Evolutionary conservation across 2,888 invertebrate species (phyloP), one percentile per base, ranked within the genome.

Genomic region (Mimas tiliae): DNA sequence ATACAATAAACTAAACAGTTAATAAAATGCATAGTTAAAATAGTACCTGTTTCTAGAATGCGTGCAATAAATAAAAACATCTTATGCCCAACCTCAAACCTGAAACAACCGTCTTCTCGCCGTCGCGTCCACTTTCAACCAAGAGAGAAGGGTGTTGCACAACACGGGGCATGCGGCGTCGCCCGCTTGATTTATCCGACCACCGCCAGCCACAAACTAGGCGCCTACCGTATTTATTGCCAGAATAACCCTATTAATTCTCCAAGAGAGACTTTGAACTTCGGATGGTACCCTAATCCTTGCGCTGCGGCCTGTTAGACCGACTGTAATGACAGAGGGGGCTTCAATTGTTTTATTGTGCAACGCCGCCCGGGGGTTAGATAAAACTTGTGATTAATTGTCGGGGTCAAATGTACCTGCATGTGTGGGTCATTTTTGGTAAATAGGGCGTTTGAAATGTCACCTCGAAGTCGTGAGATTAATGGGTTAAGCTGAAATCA

Each of bases 221-320:
- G 84, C 88, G 83, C 85, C 86, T 85, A 65, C 81, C 82, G 88
- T 93, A 93, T 93, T 93, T 93, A 93, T 93, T 89, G 90, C 92
- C 84, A 84, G 90, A 88, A 91, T 90, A 93, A 91, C 91, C 91
- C 91, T 87, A 93, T 92, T 93, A 93, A 93, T 92, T 91, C 88
- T 81, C 79, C 78, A 70, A 80, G 79, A 80, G 82, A 82, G 87
- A 88, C 87, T 91, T 88, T 86, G 88, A 87, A 88, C 85, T 86
- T 80, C 79, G 77, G 77, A 74, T 75, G 75, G 71, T 69, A 72
- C 77, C 83, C 81, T 81, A 81, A 83, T 81, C 79, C 78, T 70
- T 75, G 79, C 78, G 77, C 73, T 74, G 77, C 75, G 76, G 77
- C 75, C 77, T 71, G 77, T 79, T 77, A 80, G 76, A 75, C 78